Conservation (phyloP, 2,113 vertebrate species). For the Cryptomyrus ogoouensis region DNA sequence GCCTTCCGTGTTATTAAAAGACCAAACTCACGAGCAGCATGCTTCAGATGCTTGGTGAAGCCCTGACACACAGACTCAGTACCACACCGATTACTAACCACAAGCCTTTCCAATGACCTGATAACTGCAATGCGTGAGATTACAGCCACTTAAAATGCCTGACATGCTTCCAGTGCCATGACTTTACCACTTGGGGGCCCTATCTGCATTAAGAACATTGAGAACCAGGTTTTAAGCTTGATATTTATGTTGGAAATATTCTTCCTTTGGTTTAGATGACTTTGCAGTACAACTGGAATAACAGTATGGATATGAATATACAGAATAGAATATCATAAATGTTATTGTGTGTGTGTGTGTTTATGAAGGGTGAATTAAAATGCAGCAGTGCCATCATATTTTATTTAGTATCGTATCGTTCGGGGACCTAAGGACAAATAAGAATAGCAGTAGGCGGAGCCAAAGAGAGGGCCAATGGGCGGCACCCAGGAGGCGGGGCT, state of each 20-base stretch:
- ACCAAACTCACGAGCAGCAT: neutral
- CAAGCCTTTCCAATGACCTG: neutral
- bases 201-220: neutral
- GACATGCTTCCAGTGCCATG: neutral
- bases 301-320: neutral
- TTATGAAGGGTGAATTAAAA: neutral
- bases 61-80: neutral
- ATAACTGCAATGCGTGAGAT: neutral
- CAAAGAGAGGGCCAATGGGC: neutral
- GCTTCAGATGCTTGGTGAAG: neutral
- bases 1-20: neutral
- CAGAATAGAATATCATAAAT: neutral
- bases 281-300: neutral
- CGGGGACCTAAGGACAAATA: neutral
- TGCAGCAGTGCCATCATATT: neutral
- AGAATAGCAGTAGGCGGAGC: neutral
- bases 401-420: neutral
- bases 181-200: slow-evolving; percentile 3
- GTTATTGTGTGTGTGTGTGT: neutral
- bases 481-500: neutral
- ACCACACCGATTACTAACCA: neutral
- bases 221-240: neutral
- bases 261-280: neutral
- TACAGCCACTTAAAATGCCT: neutral
- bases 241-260: neutral